Percentiles rank a stretch among this genome's conserved stretches.
These are phyloP conservation scores for Chaunax sp. DNA, from an alignment of 2,797 vertebrate species.

Conservation along the genomic window DNA sequence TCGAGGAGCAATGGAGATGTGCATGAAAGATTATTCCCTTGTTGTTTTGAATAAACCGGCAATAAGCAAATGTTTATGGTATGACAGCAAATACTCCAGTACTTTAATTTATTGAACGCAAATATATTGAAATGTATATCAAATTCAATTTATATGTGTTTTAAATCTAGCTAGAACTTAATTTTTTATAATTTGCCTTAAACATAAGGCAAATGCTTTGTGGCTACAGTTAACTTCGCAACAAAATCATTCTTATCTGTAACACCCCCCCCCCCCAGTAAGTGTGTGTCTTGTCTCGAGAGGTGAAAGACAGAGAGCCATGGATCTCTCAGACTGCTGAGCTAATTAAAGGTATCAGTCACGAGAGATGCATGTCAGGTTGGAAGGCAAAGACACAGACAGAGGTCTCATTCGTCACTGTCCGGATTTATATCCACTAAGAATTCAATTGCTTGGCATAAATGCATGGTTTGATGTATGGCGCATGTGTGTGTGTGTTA, in stretches of 20 bases:
- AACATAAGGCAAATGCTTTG: slow-evolving; percentile 21
- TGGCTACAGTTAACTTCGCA: slow-evolving; percentile 42
- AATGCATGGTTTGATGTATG: slow-evolving; percentile 77
- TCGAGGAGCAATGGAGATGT: no score
- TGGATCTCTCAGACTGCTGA: slow-evolving; percentile 58
- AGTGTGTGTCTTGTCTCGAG: slow-evolving; percentile 50
- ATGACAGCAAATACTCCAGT: no score
- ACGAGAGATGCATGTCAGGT: slow-evolving; percentile 71
- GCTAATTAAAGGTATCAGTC: slow-evolving; percentile 81
- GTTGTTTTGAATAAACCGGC: no score
- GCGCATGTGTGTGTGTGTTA: slow-evolving; percentile 20
- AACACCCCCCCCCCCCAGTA: slow-evolving; percentile 32
- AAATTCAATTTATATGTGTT: slow-evolving; percentile 3
- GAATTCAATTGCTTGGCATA: slow-evolving; percentile 81
- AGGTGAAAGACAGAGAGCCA: slow-evolving; percentile 59
- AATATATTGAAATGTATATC: neutral
- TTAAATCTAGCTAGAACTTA: slow-evolving; percentile 6
- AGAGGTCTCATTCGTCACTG: slow-evolving; percentile 72
- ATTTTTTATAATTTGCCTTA: slow-evolving; percentile 20
- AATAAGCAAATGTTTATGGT: no score
- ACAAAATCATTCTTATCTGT: slow-evolving; percentile 47
- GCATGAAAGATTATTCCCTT: no score
- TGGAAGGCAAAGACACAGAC: slow-evolving; percentile 56
- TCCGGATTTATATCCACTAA: slow-evolving; percentile 79
- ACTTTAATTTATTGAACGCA: neutral